Percentiles rank a stretch among this genome's conserved stretches.
Evolutionary conservation across 2,888 invertebrate species (phyloP).

Genomic region (Melipona beecheii): DNA sequence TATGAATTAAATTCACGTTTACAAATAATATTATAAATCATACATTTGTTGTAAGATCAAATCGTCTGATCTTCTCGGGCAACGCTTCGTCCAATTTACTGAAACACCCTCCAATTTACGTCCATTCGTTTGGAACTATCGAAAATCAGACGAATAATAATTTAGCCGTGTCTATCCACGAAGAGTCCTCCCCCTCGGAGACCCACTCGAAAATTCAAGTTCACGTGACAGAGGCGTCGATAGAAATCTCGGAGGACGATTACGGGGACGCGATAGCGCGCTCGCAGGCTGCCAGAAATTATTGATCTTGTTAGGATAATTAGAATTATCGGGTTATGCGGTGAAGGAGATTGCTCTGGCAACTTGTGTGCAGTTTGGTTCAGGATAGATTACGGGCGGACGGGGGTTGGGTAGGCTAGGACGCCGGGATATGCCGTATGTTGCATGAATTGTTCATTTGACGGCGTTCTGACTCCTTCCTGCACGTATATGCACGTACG

Average conservation of each 20-base stretch:
- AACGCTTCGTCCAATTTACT: not conserved
- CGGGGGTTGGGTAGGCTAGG: conserved; percentile 43
- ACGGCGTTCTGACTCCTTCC: conserved; percentile 17
- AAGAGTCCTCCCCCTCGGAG: too few relatives aligned
- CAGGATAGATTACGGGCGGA: conserved; percentile 68
- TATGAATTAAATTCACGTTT: too few relatives aligned
- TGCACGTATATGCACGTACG: not conserved
- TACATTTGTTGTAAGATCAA: too few relatives aligned
- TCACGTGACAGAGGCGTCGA: conserved; percentile 1
- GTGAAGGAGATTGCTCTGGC: conserved; percentile 72
- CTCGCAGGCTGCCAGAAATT: conserved; percentile 68
- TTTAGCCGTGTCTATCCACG: not conserved
- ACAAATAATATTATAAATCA: too few relatives aligned
- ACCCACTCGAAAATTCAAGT: not conserved
- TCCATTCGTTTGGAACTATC: not conserved
- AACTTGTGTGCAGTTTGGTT: conserved; percentile 69
- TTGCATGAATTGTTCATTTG: conserved; percentile 65
- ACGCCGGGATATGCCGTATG: conserved; percentile 43
- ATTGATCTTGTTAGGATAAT: conserved; percentile 79
- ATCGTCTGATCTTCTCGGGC: too few relatives aligned
- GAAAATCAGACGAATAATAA: not conserved
- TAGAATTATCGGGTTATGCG: conserved; percentile 78
- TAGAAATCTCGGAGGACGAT: conserved; percentile 47
- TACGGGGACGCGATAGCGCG: conserved; percentile 21
- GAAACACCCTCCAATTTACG: not conserved